A percentile compares a stretch with the other conserved stretches of the same genome.
Conservation (phyloP, 1,140 invertebrate genomes). For the Neodiprion virginianus region DNA sequence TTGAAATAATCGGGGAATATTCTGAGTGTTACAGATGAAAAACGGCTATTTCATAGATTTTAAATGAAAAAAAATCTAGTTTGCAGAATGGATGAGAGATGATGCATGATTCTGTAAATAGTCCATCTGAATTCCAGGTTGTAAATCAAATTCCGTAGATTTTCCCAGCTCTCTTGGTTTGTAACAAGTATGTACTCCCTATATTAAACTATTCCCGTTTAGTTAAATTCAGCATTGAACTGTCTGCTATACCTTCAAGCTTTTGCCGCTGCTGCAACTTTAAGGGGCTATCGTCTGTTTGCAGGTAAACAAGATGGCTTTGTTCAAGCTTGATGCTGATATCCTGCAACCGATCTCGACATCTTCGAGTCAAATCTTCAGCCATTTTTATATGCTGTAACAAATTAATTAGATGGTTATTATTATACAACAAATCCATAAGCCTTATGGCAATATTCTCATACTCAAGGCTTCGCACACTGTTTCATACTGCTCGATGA, state of each 20-base stretch:
- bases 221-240: no score
- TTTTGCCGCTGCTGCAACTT: slow-evolving; percentile 77
- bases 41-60: no score
- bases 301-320: slow-evolving; percentile 75
- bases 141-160: no score
- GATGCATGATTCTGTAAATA: no score
- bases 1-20: neutral
- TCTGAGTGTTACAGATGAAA: neutral
- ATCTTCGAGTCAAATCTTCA: slow-evolving; percentile 54
- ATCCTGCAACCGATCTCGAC: slow-evolving; percentile 65
- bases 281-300: slow-evolving; percentile 77
- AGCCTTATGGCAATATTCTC: neutral
- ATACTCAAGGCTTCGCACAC: neutral
- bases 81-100: no score
- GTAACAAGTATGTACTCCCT: no score
- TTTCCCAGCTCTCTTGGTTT: no score
- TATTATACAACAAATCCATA: slow-evolving; percentile 21
- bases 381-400: slow-evolving; percentile 50
- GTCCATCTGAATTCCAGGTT: no score
- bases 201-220: no score
- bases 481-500: neutral
- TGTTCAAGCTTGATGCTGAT: slow-evolving; percentile 74
- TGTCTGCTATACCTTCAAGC: slow-evolving; percentile 69
- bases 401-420: neutral
- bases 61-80: neutral